A percentile compares a stretch with the other conserved stretches of the same genome.
phyloP scores from a whole-genome alignment of 2,113 vertebrate genomes.

The Asarcornis scutulata region DNA sequence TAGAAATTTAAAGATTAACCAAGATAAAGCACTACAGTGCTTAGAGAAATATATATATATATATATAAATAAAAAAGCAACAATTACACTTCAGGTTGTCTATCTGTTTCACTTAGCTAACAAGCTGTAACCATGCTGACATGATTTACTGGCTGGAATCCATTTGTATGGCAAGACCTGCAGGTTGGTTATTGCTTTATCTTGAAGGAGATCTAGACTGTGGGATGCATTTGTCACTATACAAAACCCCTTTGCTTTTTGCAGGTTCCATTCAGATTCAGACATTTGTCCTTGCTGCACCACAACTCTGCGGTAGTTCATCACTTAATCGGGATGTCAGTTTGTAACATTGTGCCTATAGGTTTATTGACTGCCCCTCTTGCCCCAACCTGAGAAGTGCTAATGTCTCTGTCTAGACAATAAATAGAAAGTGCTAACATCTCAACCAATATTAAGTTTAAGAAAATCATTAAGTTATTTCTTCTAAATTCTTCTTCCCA shows the following conservation, averaged over 20 bases:
- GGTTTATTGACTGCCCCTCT: neutral
- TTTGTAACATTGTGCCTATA: neutral
- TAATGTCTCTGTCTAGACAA: neutral
- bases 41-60: neutral
- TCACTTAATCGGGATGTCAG: neutral
- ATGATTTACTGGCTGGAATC: neutral
- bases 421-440: neutral
- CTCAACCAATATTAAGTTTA: rapidly evolving
- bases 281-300: neutral
- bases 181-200: neutral
- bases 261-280: neutral
- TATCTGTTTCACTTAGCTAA: neutral
- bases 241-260: neutral
- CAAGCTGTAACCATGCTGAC: neutral
- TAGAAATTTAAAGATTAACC: neutral
- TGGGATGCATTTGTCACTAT: neutral
- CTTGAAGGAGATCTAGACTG: neutral
- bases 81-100: neutral
- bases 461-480: neutral
- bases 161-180: neutral
- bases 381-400: neutral
- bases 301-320: neutral
- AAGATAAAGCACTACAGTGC: neutral
- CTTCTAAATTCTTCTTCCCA: neutral
- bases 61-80: neutral